Percentiles rank a stretch among this genome's conserved stretches.
These are phyloP conservation scores for Lagodon rhomboides DNA, from an alignment of 2,797 vertebrate species.

Conservation along the genomic window DNA sequence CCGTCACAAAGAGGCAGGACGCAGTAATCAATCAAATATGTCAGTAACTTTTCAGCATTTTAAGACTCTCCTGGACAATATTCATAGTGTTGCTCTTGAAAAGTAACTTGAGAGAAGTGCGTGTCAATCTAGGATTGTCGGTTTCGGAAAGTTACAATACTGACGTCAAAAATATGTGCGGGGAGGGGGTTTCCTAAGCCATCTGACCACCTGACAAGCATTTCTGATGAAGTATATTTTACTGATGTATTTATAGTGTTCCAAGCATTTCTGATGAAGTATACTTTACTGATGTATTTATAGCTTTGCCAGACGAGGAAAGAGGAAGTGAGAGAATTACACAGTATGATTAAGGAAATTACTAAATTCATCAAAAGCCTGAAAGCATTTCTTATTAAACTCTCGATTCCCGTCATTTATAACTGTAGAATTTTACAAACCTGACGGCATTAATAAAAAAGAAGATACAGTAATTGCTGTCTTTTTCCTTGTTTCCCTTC, in stretches of 20 bases:
- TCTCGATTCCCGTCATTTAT: not conserved
- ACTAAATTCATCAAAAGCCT: not conserved
- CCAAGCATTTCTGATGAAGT: not conserved
- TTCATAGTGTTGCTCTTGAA: not conserved
- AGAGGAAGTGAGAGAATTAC: not conserved
- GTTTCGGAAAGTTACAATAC: not conserved
- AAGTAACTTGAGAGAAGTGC: not conserved
- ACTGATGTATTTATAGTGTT: not conserved
- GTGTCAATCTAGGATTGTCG: not conserved
- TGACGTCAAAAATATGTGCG: not conserved
- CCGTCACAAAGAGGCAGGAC: not conserved
- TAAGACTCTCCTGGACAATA: not conserved
- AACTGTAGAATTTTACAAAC: not conserved
- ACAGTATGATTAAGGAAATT: not conserved
- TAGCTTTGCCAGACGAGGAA: not conserved
- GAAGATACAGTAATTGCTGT: not conserved
- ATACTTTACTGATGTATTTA: not conserved
- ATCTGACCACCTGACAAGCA: not conserved
- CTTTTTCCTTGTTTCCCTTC: slow-evolving; percentile 29
- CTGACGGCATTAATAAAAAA: not conserved
- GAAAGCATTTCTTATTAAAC: not conserved
- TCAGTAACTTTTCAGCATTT: not conserved
- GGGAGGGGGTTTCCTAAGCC: not conserved
- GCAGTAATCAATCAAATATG: not conserved
- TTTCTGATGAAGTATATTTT: not conserved